phyloP scores from a whole-genome alignment of 1,140 invertebrate species.

The Camponotus vicinus region DNA sequence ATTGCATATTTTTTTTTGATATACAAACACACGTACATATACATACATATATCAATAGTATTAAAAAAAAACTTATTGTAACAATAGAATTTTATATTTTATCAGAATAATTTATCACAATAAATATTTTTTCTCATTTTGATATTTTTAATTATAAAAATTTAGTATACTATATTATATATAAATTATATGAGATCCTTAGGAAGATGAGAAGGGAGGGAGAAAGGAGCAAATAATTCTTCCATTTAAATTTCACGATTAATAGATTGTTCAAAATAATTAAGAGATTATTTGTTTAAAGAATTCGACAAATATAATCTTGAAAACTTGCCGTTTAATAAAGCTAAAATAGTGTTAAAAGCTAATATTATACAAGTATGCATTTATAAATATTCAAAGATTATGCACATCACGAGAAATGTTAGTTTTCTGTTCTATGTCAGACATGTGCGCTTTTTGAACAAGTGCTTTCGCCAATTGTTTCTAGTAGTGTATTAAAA shows the following conservation, averaged over 20 bases:
- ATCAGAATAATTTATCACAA: background rate
- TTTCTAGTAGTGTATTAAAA: constrained; percentile 8
- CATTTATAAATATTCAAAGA: background rate
- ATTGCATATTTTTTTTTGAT: too few species aligned
- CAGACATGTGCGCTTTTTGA: background rate
- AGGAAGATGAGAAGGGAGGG: too few species aligned
- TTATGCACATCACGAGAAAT: background rate
- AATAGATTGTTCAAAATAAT: background rate
- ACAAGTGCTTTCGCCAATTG: constrained; percentile 16
- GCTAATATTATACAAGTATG: background rate
- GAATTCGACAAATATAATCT: background rate
- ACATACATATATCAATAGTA: background rate
- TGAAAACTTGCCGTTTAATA: background rate
- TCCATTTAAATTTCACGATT: background rate
- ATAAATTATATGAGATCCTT: background rate
- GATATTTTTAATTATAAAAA: background rate
- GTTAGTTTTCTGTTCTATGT: too few species aligned
- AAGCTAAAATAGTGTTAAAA: background rate
- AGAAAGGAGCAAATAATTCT: background rate
- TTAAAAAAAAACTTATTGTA: background rate
- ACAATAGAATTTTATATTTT: background rate
- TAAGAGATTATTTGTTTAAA: background rate
- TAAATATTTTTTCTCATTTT: background rate
- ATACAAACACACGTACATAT: too few species aligned
- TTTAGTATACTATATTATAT: background rate